phyloP scores from a whole-genome alignment of 2,888 invertebrate species.

The Tachina lurida region DNA sequence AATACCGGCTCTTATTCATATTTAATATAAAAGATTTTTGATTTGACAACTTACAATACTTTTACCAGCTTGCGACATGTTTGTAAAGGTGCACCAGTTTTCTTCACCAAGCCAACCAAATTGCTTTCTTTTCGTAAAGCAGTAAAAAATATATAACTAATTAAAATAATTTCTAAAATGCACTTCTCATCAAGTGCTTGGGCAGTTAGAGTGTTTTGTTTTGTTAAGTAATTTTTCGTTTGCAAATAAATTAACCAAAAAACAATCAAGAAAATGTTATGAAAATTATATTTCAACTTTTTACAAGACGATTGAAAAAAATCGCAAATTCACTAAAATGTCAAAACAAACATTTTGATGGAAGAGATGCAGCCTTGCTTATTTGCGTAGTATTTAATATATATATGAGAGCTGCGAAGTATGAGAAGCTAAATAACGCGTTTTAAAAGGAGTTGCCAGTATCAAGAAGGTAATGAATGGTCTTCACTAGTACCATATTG shows the following conservation, averaged over 20 bases:
- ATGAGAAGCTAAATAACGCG: background rate
- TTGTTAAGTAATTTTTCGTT: slow-evolving; percentile 5
- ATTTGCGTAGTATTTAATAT: background rate
- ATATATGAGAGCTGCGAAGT: background rate
- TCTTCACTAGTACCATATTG: background rate
- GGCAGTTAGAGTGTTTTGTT: slow-evolving; percentile 22
- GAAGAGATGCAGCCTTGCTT: background rate
- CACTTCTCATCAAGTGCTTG: slow-evolving; percentile 60
- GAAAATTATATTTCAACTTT: slow-evolving; percentile 53
- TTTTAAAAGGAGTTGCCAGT: background rate
- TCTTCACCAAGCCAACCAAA: slow-evolving; percentile 35
- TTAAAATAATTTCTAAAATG: slow-evolving; percentile 20
- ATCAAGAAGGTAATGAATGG: background rate
- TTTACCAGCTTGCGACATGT: slow-evolving; percentile 62
- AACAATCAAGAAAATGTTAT: slow-evolving; percentile 32
- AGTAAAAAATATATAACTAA: slow-evolving; percentile 30
- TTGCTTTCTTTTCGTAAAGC: slow-evolving; percentile 7
- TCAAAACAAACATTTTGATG: slow-evolving; percentile 58
- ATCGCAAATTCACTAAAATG: slow-evolving; percentile 73
- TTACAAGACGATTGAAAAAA: slow-evolving; percentile 67
- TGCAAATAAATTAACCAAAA: slow-evolving; percentile 41
- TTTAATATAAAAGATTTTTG: background rate
- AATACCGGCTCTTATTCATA: background rate
- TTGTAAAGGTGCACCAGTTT: slow-evolving; percentile 37
- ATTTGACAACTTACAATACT: slow-evolving; percentile 63